These are phyloP conservation scores for Sparus aurata DNA, from an alignment of 2,797 vertebrate genomes.

Conservation along the genomic window DNA sequence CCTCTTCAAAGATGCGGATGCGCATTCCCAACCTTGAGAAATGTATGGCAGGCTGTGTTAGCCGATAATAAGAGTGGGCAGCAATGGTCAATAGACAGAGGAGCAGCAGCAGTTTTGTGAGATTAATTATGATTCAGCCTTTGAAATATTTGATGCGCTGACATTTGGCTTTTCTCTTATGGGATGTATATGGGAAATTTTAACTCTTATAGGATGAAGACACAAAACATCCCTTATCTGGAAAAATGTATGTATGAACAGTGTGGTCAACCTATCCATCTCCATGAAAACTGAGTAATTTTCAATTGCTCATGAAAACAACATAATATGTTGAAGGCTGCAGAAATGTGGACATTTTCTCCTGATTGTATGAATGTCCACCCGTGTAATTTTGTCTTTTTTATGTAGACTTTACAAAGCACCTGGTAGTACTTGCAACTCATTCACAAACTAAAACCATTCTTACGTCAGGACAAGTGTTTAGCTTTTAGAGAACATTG, in stretches of 20 bases:
- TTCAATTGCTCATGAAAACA: no score
- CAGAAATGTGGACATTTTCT: no score
- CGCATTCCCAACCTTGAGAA: neutral
- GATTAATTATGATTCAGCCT: neutral
- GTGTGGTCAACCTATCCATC: neutral
- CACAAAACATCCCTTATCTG: neutral
- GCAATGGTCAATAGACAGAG: neutral
- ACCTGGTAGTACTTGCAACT: neutral
- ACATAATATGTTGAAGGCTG: no score
- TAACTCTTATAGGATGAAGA: neutral
- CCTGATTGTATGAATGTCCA: neutral
- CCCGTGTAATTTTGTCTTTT: neutral
- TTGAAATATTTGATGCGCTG: neutral
- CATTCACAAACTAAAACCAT: neutral
- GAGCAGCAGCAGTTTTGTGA: no score
- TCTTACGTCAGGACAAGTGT: neutral
- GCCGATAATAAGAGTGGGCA: no score
- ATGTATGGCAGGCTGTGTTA: neutral
- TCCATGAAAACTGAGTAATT: no score
- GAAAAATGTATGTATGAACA: neutral
- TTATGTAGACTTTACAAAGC: neutral
- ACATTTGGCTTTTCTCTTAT: neutral
- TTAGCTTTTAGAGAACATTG: neutral
- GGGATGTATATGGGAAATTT: neutral
- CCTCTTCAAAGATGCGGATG: neutral